Percentiles rank a stretch among this genome's conserved stretches.
Conservation (phyloP, 2,113 vertebrate genomes). For the Antechinus stuartii region DNA sequence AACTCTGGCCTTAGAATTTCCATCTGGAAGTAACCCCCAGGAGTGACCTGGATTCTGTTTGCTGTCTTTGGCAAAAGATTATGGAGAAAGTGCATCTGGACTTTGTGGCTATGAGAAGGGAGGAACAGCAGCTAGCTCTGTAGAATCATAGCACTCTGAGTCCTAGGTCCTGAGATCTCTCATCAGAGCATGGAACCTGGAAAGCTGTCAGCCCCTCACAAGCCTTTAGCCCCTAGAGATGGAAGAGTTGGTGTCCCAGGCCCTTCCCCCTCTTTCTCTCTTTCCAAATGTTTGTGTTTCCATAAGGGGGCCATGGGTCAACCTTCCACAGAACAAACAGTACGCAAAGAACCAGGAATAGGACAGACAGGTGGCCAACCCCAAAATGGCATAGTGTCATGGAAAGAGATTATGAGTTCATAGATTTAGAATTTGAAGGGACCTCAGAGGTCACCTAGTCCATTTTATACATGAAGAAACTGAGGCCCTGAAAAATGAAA, state of each 20-base stretch:
- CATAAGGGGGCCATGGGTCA: constrained; percentile 5
- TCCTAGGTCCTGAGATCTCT: neutral
- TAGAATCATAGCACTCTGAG: neutral
- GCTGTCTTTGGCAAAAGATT: neutral
- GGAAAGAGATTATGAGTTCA: neutral
- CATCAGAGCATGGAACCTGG: neutral
- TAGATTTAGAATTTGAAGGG: neutral
- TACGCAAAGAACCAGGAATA: neutral
- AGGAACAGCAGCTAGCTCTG: neutral
- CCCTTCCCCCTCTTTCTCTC: neutral
- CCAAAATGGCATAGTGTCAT: neutral
- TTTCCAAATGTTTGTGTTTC: neutral
- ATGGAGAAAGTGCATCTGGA: neutral
- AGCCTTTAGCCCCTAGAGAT: neutral
- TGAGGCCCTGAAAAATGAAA: neutral
- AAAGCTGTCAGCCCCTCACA: neutral
- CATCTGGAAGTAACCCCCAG: neutral
- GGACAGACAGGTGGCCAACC: neutral
- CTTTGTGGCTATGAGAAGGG: neutral
- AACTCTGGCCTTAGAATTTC: neutral
- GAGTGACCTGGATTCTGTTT: neutral
- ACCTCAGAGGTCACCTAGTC: neutral
- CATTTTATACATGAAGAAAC: neutral
- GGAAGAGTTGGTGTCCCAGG: neutral
- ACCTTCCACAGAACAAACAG: neutral